These are phyloP conservation scores for Prunella himalayana DNA, from an alignment of 2,113 vertebrate genomes.

Conservation along the genomic window DNA sequence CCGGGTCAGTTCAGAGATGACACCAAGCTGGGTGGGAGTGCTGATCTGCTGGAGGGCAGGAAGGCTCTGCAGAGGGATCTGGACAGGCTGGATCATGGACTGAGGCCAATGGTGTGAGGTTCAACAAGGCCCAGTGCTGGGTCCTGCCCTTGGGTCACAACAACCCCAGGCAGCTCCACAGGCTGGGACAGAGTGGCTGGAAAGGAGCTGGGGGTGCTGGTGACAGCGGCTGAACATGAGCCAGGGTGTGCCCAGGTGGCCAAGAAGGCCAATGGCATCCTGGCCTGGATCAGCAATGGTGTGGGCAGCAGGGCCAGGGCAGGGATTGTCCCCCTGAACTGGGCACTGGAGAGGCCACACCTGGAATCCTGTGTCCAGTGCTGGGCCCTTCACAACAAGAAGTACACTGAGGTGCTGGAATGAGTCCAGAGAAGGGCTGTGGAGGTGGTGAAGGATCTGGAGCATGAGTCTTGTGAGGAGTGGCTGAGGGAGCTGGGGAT, in stretches of 20 bases:
- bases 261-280: background rate
- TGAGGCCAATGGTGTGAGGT: fast-evolving
- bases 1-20: fast-evolving
- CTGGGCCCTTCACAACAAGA: fast-evolving
- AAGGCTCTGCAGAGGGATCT: background rate
- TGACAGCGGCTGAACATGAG: fast-evolving
- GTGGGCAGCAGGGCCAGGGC: background rate
- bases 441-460: background rate
- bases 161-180: fast-evolving
- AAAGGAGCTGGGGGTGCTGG: background rate
- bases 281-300: background rate
- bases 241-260: background rate
- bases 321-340: background rate
- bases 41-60: background rate
- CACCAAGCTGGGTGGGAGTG: background rate
- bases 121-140: fast-evolving
- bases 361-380: fast-evolving
- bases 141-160: background rate
- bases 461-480: background rate
- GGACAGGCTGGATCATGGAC: background rate
- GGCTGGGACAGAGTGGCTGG: background rate
- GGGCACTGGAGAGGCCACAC: fast-evolving
- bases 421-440: fast-evolving
- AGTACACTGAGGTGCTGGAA: background rate
- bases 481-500: fast-evolving